Conservation (phyloP, 2,797 vertebrate genomes). For the Tragopan temminckii region DNA sequence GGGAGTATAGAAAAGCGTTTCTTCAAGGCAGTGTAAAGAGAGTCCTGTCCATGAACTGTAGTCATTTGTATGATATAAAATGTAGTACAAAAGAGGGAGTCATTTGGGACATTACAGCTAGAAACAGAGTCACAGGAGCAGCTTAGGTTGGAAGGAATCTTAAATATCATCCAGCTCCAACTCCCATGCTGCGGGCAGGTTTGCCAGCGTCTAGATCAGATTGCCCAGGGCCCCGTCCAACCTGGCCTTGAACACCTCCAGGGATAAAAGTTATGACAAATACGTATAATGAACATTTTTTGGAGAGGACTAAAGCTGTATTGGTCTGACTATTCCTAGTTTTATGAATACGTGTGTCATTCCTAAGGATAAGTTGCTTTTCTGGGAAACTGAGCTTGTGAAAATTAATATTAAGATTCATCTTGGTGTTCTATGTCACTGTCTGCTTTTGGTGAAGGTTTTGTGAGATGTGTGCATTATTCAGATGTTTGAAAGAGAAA, state of each 20-base stretch:
- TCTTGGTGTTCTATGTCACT: background rate
- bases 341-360: background rate
- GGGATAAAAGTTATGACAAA: background rate
- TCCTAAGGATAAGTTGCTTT: background rate
- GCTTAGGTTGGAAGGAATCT: too few relatives aligned
- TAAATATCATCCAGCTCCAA: too few relatives aligned
- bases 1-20: background rate
- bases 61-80: rapidly evolving
- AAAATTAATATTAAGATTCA: background rate
- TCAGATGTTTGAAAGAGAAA: background rate
- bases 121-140: background rate
- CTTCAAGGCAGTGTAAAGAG: background rate
- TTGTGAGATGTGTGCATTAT: background rate
- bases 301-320: background rate
- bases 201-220: too few relatives aligned
- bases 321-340: background rate
- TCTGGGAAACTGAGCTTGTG: background rate
- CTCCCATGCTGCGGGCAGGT: too few relatives aligned
- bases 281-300: background rate
- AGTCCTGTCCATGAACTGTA: background rate
- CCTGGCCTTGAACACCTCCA: too few relatives aligned
- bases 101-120: background rate
- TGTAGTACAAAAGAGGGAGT: background rate
- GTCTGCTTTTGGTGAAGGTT: background rate
- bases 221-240: too few relatives aligned